Conservation (phyloP, 37 sponge, comb jelly and placozoan species). For the Mnemiopsis leidyi region DNA sequence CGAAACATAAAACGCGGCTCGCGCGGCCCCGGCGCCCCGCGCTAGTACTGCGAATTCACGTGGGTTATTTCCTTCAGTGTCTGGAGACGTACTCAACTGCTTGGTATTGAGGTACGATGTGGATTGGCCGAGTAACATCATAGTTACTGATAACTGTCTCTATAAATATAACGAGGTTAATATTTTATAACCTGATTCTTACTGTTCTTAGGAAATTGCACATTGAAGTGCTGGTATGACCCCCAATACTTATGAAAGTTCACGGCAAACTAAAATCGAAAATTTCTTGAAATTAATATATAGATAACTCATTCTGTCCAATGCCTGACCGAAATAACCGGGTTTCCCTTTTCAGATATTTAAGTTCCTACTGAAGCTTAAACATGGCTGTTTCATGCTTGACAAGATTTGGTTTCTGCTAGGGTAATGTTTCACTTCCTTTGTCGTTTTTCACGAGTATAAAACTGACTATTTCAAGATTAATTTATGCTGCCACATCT, state of each 20-base stretch:
- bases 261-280: too few species aligned
- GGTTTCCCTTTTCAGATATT: slow-evolving; percentile 50
- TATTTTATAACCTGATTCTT: too few species aligned
- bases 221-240: too few species aligned
- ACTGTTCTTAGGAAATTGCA: too few species aligned
- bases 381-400: slow-evolving; percentile 55
- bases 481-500: too few species aligned
- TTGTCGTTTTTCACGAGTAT: too few species aligned
- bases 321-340: too few species aligned
- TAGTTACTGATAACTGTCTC: not conserved
- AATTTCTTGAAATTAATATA: too few species aligned
- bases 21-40: not conserved
- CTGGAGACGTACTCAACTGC: slow-evolving; percentile 15
- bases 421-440: too few species aligned
- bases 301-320: too few species aligned
- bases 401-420: slow-evolving; percentile 59
- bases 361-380: slow-evolving; percentile 32
- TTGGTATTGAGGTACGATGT: slow-evolving; percentile 44
- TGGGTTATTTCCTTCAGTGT: not conserved
- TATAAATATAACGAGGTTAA: slow-evolving; percentile 46
- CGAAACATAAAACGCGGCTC: slow-evolving; percentile 38
- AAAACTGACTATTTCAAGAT: too few species aligned
- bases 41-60: not conserved
- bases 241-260: too few species aligned
- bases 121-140: slow-evolving; percentile 44